These are phyloP conservation scores for Pica pica DNA, from an alignment of 2,113 vertebrate species.

Conservation along the genomic window DNA sequence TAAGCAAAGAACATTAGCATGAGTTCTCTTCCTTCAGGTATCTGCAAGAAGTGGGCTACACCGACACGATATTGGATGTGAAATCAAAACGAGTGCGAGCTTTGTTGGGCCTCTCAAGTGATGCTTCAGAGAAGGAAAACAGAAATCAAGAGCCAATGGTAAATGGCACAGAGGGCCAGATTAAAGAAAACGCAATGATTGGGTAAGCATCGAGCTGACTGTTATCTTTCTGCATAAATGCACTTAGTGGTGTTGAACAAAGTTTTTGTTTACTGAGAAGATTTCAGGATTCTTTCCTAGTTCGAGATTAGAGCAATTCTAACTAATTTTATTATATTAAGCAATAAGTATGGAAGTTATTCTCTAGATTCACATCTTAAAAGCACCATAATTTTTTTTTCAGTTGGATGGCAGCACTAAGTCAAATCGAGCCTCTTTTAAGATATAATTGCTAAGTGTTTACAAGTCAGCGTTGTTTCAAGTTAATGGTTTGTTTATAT, in stretches of 20 bases:
- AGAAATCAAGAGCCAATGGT: conserved; percentile 85
- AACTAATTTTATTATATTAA: background rate
- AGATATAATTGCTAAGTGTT: background rate
- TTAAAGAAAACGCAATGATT: conserved; percentile 83
- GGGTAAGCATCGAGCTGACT: conserved; percentile 73
- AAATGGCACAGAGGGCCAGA: conserved; percentile 86
- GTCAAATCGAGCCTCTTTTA: background rate
- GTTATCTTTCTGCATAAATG: background rate
- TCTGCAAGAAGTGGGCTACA: conserved; percentile 95
- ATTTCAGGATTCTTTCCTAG: background rate
- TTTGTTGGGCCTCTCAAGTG: conserved; percentile 88
- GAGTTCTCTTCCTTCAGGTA: conserved; percentile 76
- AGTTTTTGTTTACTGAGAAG: background rate
- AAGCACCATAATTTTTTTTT: background rate
- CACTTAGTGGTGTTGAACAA: background rate
- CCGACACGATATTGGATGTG: conserved; percentile 93
- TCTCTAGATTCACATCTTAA: background rate
- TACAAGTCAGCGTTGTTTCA: background rate
- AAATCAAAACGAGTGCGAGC: conserved; percentile 89
- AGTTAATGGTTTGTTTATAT: background rate
- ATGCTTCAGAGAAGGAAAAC: conserved; percentile 80
- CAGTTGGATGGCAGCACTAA: background rate
- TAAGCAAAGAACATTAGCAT: background rate
- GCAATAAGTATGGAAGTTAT: background rate
- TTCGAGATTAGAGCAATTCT: background rate